Percentiles rank a stretch among this genome's conserved stretches.
phyloP scores from a whole-genome alignment of 2,888 invertebrate genomes.

The Leptinotarsa juncta region DNA sequence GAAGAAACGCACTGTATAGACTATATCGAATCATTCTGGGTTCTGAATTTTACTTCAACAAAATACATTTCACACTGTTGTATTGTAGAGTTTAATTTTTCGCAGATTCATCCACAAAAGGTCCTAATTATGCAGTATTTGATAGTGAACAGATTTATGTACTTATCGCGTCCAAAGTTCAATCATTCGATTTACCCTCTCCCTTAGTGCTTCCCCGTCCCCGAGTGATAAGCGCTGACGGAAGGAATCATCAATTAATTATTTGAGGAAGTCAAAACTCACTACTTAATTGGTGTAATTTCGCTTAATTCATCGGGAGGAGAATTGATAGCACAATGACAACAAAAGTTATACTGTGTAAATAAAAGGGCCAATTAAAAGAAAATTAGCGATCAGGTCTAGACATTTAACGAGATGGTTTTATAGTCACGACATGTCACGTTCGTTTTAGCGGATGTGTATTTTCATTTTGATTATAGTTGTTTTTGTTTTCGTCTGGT shows the following conservation, averaged over 20 bases:
- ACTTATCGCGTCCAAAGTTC: too few relatives aligned
- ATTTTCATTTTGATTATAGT: not conserved
- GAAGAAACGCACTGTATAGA: too few relatives aligned
- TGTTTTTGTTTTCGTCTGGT: not conserved
- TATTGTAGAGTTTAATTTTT: too few relatives aligned
- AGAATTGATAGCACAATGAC: constrained; percentile 34
- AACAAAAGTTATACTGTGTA: constrained; percentile 29
- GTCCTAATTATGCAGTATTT: too few relatives aligned
- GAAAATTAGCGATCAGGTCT: constrained; percentile 19
- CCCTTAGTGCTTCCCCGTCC: not conserved
- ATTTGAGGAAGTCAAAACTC: constrained; percentile 33
- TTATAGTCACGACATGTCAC: constrained; percentile 11
- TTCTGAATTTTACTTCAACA: too few relatives aligned
- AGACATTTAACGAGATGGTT: constrained; percentile 20
- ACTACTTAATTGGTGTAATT: constrained; percentile 30
- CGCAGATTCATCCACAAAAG: too few relatives aligned
- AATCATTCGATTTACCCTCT: not conserved
- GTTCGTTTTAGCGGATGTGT: not conserved
- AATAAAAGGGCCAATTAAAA: constrained; percentile 19
- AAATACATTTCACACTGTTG: too few relatives aligned
- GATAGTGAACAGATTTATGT: too few relatives aligned
- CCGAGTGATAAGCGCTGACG: not conserved
- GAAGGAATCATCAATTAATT: constrained; percentile 14
- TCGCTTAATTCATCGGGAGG: constrained; percentile 29
- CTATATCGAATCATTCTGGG: too few relatives aligned